Evolutionary conservation across 2,113 vertebrate genomes (phyloP), one percentile per base, ranked within the genome.

Genomic region (Notarius lentiginosus): DNA sequence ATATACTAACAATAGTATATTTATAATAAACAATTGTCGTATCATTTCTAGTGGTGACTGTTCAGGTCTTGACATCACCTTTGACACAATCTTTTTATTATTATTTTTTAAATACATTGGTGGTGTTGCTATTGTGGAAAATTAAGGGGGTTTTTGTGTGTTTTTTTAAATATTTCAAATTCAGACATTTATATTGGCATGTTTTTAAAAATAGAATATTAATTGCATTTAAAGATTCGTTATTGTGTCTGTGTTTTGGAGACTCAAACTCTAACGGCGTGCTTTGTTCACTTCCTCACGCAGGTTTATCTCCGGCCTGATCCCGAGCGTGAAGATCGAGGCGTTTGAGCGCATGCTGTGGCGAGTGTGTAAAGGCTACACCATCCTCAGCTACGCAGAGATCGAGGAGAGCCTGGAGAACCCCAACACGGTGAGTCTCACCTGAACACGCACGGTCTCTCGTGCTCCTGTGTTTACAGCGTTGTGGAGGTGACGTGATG

Each of bases 281-380:
- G 0, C 63, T 27, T 17, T 30, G 6, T 5, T 41, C 68, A 8
- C 18, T n/a, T 76, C 51, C 77, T 5, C n/a, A 27, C 30, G 0
- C 75, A 97, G 96, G 0, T 99, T 99, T 87, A 90, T 99, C 75
- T 98, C 97, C 34, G 98, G 98, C 2, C 95, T 99, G 58, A 96
- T 99, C 92, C 95, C 96, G 86, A 94, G 96, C 87, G 91, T 93
- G 68, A 99, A 97, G 92, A 95, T 98, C 0, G 96, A 98, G 90
- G 97, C 97, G 0, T 99, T 99, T 93, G 97, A 99, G 88, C 96
- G 96, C 85, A 99, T 99, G 97, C 92, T 99, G 53, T 99, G 98
- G 98, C 94, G 98, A 86, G 97, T 95, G 7, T 99, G 98, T 90
- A 99, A 97, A 94, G 98, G 98, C 27, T 99, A 97, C 87, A 98